phyloP scores from a whole-genome alignment of 1,140 invertebrate species.

The Chymomyza costata region DNA sequence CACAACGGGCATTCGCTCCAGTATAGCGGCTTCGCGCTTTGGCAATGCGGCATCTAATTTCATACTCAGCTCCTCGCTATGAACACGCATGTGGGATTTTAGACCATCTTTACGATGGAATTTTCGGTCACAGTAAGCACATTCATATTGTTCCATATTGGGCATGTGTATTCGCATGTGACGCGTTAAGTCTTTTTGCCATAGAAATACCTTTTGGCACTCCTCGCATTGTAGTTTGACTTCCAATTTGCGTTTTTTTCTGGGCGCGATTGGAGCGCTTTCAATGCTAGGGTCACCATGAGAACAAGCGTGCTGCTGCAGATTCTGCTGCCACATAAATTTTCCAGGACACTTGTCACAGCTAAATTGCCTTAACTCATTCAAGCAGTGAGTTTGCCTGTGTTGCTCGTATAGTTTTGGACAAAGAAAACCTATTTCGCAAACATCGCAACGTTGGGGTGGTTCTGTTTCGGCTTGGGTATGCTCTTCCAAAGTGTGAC shows the following conservation, averaged over 20 bases:
- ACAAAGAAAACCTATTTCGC: slow-evolving; percentile 57
- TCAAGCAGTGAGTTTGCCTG: slow-evolving; percentile 45
- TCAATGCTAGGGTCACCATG: slow-evolving; percentile 1
- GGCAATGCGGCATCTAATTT: neutral
- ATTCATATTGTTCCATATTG: slow-evolving; percentile 76
- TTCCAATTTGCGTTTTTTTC: slow-evolving; percentile 15
- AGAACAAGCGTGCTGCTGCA: slow-evolving; percentile 44
- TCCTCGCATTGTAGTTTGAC: slow-evolving; percentile 75
- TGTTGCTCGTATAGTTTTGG: slow-evolving; percentile 40
- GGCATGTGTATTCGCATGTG: slow-evolving; percentile 76
- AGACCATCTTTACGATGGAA: slow-evolving; percentile 77
- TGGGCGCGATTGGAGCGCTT: neutral
- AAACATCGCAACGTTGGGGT: slow-evolving; percentile 43
- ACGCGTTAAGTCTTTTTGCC: slow-evolving; percentile 76
- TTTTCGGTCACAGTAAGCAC: slow-evolving; percentile 76
- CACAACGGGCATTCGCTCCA: neutral
- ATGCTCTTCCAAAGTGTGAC: slow-evolving; percentile 52
- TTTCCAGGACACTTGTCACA: slow-evolving; percentile 59
- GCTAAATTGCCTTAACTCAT: slow-evolving; percentile 29
- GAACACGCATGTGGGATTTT: slow-evolving; percentile 57
- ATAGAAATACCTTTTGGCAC: slow-evolving; percentile 76
- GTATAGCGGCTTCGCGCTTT: neutral
- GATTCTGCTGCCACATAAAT: slow-evolving; percentile 63
- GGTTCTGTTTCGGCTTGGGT: slow-evolving; percentile 4
- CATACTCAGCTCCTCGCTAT: slow-evolving; percentile 16